phyloP scores from a whole-genome alignment of 2,797 vertebrate species.

The Glyptemys insculpta region DNA sequence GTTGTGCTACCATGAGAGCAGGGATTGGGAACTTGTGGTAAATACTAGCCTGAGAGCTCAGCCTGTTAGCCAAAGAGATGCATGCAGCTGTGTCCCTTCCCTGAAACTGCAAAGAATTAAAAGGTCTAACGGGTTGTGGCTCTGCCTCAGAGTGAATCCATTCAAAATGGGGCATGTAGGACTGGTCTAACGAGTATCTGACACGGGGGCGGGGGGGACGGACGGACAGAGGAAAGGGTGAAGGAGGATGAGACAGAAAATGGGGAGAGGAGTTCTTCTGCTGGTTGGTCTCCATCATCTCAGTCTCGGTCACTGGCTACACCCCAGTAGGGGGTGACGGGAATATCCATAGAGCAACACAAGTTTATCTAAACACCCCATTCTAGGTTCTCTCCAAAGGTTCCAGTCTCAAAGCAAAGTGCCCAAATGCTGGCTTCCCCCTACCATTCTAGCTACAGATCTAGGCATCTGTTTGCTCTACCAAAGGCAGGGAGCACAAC shows the following conservation, averaged over 20 bases:
- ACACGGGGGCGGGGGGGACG: not conserved
- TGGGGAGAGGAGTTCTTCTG: not conserved
- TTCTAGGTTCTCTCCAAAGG: not conserved
- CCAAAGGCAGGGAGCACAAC: not conserved
- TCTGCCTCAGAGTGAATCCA: not conserved
- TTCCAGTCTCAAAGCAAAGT: not conserved
- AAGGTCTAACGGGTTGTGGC: not conserved
- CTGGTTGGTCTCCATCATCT: not conserved
- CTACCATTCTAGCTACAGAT: not conserved
- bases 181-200: not conserved
- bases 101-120: not conserved
- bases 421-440: not conserved
- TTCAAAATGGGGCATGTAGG: not conserved
- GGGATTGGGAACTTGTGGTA: not conserved
- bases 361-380: not conserved
- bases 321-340: not conserved
- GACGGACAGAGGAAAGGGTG: not conserved
- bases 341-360: not conserved
- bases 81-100: not conserved
- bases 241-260: not conserved
- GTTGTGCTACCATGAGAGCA: not conserved
- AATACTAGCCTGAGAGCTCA: not conserved
- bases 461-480: not conserved
- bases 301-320: not conserved
- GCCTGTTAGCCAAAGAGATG: not conserved